These are phyloP conservation scores for Potamilus streckersoni DNA, from an alignment of 1,140 invertebrate species.

Conservation along the genomic window DNA sequence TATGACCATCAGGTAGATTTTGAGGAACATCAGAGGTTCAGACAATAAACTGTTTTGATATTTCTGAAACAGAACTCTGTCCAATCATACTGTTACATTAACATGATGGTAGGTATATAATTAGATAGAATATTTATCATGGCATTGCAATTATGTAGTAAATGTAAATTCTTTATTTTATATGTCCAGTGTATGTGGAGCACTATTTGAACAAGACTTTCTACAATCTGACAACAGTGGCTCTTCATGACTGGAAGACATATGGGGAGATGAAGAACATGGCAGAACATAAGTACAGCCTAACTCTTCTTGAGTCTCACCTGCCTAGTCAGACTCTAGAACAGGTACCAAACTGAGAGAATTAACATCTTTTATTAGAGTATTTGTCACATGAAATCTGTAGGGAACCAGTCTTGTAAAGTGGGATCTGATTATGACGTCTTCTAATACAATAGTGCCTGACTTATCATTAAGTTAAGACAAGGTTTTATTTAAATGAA, in stretches of 20 bases:
- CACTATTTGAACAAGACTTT: constrained; percentile 95
- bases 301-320: constrained; percentile 88
- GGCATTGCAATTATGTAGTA: not conserved
- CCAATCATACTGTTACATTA: no score
- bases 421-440: no score
- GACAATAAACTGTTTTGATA: no score
- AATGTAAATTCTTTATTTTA: constrained; percentile 2
- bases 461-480: no score
- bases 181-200: constrained; percentile 77
- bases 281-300: constrained; percentile 85
- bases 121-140: not conserved
- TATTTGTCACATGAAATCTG: no score
- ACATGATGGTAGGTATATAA: not conserved
- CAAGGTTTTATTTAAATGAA: no score
- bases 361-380: no score
- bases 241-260: constrained; percentile 96
- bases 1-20: no score
- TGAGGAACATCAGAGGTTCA: no score
- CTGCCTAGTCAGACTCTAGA: constrained; percentile 96
- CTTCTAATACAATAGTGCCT: no score
- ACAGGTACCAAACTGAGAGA: constrained; percentile 72
- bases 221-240: constrained; percentile 97
- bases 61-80: no score
- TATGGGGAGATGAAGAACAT: constrained; percentile 96
- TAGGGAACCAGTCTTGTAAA: no score